phyloP scores from a whole-genome alignment of 2,113 vertebrate genomes.

The Nycticorax nycticorax region DNA sequence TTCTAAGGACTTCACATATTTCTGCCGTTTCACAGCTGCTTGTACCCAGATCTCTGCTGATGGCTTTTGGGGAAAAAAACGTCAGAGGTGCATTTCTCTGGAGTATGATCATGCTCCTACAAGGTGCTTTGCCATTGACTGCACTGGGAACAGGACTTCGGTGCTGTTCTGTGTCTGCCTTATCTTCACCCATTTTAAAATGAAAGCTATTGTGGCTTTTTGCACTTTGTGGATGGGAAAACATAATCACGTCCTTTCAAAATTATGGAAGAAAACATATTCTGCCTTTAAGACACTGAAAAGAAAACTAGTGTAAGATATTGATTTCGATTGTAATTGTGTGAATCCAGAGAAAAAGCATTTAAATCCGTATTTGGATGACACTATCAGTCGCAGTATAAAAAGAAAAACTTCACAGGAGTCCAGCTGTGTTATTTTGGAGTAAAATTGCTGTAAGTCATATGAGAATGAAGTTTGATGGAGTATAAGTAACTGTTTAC shows the following conservation, averaged over 20 bases:
- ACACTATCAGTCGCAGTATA: neutral
- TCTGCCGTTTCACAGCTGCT: neutral
- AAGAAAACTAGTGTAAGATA: neutral
- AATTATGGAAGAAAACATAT: neutral
- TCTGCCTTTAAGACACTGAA: neutral
- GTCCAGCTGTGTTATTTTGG: constrained; percentile 28
- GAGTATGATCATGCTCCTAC: neutral
- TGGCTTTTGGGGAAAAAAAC: neutral
- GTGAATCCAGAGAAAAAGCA: neutral
- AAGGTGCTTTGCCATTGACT: neutral
- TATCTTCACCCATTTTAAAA: neutral
- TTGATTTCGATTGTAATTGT: neutral
- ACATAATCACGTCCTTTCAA: neutral
- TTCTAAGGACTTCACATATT: neutral
- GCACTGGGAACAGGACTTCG: neutral
- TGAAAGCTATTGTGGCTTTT: neutral
- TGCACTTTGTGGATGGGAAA: neutral
- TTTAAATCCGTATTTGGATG: neutral
- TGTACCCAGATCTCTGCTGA: neutral
- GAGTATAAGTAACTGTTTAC: constrained; percentile 5
- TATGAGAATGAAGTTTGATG: neutral
- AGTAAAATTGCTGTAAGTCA: neutral
- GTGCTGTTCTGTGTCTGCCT: neutral
- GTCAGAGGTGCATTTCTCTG: neutral
- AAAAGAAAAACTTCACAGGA: neutral